Conservation (phyloP, 1,140 invertebrate genomes). For the Bicyclus anynana region DNA sequence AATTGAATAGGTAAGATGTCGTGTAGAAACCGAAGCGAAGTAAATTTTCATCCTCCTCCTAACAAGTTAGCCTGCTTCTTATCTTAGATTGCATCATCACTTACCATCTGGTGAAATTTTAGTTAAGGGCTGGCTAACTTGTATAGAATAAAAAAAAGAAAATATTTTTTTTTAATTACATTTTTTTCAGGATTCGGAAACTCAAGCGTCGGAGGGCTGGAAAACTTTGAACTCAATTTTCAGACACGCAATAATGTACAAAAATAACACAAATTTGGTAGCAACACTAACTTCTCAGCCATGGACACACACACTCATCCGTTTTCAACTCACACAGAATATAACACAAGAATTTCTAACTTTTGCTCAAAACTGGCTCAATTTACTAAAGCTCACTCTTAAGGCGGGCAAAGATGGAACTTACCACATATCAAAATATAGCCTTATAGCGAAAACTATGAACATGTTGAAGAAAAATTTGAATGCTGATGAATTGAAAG, state of each 20-base stretch:
- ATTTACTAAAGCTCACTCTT: slow-evolving; percentile 52
- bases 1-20: too few species aligned
- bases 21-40: too few species aligned
- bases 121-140: too few species aligned
- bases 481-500: slow-evolving; percentile 39
- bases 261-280: slow-evolving; percentile 51
- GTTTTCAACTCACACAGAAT: slow-evolving; percentile 57
- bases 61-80: too few species aligned
- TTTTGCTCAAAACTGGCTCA: slow-evolving; percentile 59
- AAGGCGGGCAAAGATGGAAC: slow-evolving; percentile 38
- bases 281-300: slow-evolving; percentile 56
- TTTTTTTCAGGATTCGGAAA: slow-evolving; percentile 43
- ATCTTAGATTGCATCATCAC: too few species aligned
- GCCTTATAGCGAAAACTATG: slow-evolving; percentile 49
- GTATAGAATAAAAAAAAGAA: too few species aligned
- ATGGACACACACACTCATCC: slow-evolving; percentile 58
- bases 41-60: too few species aligned
- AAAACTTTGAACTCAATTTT: slow-evolving; percentile 59
- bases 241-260: slow-evolving; percentile 51
- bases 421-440: slow-evolving; percentile 40
- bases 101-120: too few species aligned
- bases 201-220: slow-evolving; percentile 53
- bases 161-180: not conserved
- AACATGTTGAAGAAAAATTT: slow-evolving; percentile 45
- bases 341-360: slow-evolving; percentile 52